These are phyloP conservation scores for Liolophura sinensis DNA, from an alignment of 1,140 invertebrate genomes.

Conservation along the genomic window DNA sequence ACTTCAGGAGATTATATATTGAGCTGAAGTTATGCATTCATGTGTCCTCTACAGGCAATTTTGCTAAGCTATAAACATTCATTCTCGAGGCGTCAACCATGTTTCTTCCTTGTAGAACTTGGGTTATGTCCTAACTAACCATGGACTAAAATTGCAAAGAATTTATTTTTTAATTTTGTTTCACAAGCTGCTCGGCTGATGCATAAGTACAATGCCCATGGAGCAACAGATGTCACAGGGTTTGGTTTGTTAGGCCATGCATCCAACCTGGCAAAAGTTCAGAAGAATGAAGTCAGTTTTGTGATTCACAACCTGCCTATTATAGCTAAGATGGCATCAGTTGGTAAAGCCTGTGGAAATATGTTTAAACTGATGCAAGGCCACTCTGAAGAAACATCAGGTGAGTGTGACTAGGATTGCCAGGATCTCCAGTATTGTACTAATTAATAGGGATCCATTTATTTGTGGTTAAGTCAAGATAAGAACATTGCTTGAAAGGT, in stretches of 20 bases:
- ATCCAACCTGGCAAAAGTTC: conserved; percentile 92
- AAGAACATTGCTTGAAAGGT: no score
- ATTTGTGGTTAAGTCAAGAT: no score
- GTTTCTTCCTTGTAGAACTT: no score
- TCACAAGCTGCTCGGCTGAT: conserved; percentile 80
- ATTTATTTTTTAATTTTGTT: conserved; percentile 3
- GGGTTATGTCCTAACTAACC: no score
- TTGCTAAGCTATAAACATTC: no score
- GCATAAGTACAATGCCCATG: conserved; percentile 96
- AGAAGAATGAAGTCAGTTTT: conserved; percentile 97
- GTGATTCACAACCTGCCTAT: conserved; percentile 97
- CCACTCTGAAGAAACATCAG: conserved; percentile 72
- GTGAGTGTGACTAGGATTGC: conserved; percentile 39
- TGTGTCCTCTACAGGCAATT: no score
- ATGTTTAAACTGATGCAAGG: conserved; percentile 86
- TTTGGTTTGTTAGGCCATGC: conserved; percentile 95
- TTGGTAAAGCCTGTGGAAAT: conserved; percentile 73
- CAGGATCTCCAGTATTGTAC: no score
- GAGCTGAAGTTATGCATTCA: no score
- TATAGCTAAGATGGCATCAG: conserved; percentile 96
- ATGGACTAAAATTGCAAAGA: no score
- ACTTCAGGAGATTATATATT: no score
- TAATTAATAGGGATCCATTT: no score
- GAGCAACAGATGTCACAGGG: conserved; percentile 93
- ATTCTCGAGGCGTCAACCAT: no score